A percentile compares a stretch with the other conserved stretches of the same genome.
Evolutionary conservation across 2,888 invertebrate genomes (phyloP).

Genomic region (Notocelia uddmanniana): DNA sequence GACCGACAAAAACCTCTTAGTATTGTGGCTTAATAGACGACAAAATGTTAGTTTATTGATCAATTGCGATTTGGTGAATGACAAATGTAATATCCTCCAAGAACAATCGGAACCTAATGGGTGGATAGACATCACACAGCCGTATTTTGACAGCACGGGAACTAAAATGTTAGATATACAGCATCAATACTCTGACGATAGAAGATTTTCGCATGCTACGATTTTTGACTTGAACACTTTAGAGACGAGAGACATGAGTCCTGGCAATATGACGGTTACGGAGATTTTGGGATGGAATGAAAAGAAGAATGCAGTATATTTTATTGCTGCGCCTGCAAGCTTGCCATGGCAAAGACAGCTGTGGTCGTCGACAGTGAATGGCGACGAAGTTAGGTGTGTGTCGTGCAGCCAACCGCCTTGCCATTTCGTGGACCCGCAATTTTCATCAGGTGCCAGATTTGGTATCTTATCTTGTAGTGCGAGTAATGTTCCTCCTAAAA

Average conservation of each 20-base stretch:
- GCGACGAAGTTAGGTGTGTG: constrained; percentile 86
- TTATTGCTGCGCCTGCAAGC: constrained; percentile 87
- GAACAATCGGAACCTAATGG: constrained; percentile 86
- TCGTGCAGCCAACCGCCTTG: constrained; percentile 90
- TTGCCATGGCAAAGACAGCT: constrained; percentile 90
- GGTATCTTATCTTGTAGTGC: constrained; percentile 72
- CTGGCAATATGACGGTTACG: constrained; percentile 86
- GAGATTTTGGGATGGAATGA: constrained; percentile 88
- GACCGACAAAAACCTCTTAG: constrained; percentile 87
- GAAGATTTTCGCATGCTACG: constrained; percentile 79
- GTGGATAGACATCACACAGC: constrained; percentile 88
- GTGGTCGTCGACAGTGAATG: constrained; percentile 78
- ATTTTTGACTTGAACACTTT: constrained; percentile 67
- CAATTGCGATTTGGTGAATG: constrained; percentile 81
- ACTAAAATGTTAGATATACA: constrained; percentile 77
- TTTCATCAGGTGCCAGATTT: constrained; percentile 74
- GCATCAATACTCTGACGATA: constrained; percentile 65
- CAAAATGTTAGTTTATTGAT: constrained; percentile 90
- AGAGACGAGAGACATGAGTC: constrained; percentile 77
- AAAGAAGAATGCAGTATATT: constrained; percentile 87
- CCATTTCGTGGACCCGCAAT: constrained; percentile 85
- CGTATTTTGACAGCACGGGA: constrained; percentile 81
- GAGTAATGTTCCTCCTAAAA: constrained; percentile 68
- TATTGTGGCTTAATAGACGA: constrained; percentile 94
- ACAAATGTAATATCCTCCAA: constrained; percentile 74